Evolutionary conservation across 53 echinoderm and acorn worm species (phyloP).

Genomic region (Actinopyga echinites): DNA sequence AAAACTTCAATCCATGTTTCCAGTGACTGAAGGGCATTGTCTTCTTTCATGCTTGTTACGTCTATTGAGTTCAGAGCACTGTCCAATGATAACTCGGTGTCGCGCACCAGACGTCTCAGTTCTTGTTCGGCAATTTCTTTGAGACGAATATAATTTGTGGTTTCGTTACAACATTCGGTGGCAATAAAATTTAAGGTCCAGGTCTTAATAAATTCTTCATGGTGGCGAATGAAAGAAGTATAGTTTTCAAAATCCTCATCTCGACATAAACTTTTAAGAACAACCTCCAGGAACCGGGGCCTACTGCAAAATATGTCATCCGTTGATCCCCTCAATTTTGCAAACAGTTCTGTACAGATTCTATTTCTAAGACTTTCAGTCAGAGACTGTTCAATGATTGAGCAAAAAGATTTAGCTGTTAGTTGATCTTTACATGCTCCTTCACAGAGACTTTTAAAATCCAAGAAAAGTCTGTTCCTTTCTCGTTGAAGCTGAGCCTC

Average conservation of each 20-base stretch:
- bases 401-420: background rate
- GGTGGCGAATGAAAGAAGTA: background rate
- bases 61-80: background rate
- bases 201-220: background rate
- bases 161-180: background rate
- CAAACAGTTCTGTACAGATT: constrained; percentile 3
- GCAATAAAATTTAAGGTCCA: constrained; percentile 15
- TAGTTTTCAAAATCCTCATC: background rate
- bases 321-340: background rate
- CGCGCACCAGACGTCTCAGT: background rate
- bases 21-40: too few relatives aligned
- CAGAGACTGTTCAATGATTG: background rate
- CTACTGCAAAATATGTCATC: constrained; percentile 37
- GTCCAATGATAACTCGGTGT: constrained; percentile 3
- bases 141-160: background rate
- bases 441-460: background rate
- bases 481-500: background rate
- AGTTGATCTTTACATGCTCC: background rate
- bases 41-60: too few relatives aligned
- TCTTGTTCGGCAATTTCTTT: background rate
- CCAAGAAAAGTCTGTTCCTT: background rate
- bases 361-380: background rate
- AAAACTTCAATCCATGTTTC: background rate
- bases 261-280: background rate
- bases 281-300: background rate